Conservation (phyloP, 2,888 invertebrate species). For the Erpobdella octoculata region DNA sequence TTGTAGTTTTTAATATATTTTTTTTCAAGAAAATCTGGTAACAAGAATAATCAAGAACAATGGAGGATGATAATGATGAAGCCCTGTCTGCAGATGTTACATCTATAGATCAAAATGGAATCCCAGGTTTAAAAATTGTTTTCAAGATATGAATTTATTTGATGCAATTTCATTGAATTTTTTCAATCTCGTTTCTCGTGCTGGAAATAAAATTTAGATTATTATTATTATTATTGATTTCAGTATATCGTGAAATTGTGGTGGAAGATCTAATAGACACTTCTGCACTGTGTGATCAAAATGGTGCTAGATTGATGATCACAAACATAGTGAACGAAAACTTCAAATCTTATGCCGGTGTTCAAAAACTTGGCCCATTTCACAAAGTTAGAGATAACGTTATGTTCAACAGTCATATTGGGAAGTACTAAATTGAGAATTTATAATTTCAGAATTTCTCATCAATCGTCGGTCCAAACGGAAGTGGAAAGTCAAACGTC, state of each 20-base stretch:
- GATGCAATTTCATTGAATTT: neutral
- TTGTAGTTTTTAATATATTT: neutral
- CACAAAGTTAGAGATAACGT: slow-evolving; percentile 69
- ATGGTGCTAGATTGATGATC: slow-evolving; percentile 79
- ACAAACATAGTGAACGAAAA: slow-evolving; percentile 80
- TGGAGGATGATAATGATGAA: neutral
- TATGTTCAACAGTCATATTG: neutral
- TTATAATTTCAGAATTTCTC: slow-evolving; percentile 54
- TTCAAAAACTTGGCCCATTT: slow-evolving; percentile 78
- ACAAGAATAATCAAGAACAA: neutral
- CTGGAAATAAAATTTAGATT: neutral
- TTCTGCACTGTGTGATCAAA: slow-evolving; percentile 61
- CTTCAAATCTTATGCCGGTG: slow-evolving; percentile 91
- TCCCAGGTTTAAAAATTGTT: neutral
- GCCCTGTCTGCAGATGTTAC: neutral
- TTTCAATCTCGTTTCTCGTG: neutral
- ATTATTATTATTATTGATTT: slow-evolving; percentile 6
- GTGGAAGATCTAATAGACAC: slow-evolving; percentile 46
- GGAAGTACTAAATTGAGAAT: neutral
- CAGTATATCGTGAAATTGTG: slow-evolving; percentile 48
- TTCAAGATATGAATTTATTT: neutral
- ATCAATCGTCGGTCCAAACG: slow-evolving; percentile 93
- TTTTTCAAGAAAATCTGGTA: neutral
- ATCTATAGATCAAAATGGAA: neutral
- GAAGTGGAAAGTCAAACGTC: slow-evolving; percentile 96